phyloP scores from a whole-genome alignment of 2,113 vertebrate genomes.

The Entomyzon cyanotis region DNA sequence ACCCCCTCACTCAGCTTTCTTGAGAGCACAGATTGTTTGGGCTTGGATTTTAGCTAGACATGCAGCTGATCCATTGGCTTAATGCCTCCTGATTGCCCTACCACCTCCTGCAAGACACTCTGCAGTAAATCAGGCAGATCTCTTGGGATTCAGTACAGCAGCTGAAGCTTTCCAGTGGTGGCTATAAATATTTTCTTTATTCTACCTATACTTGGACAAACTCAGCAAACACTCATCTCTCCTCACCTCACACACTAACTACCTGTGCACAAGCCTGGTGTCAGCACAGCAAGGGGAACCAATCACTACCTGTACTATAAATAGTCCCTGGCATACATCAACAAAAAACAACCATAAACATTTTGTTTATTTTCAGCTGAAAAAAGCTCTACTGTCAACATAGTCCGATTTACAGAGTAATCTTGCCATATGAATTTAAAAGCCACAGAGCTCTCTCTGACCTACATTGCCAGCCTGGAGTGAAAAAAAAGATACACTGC shows the following conservation, averaged over 20 bases:
- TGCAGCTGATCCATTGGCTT: neutral
- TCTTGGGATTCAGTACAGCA: neutral
- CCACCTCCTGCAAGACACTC: neutral
- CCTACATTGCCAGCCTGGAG: neutral
- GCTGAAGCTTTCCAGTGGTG: neutral
- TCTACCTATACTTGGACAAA: neutral
- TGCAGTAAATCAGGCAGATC: neutral
- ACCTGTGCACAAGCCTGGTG: neutral
- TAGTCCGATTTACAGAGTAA: conserved; percentile 35
- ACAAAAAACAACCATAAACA: neutral
- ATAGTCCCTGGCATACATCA: neutral
- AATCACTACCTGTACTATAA: neutral
- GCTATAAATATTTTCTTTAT: neutral
- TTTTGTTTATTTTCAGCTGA: conserved; percentile 18
- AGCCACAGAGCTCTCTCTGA: conserved; percentile 36
- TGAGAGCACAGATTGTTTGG: neutral
- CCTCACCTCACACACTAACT: neutral
- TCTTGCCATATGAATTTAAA: conserved; percentile 27
- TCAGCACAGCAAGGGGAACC: neutral
- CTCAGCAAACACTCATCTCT: neutral
- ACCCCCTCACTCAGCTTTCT: neutral
- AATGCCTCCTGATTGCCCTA: neutral
- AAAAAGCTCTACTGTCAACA: conserved; percentile 17
- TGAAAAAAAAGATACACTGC: neutral
- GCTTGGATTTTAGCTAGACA: neutral